phyloP scores from a whole-genome alignment of 1,140 invertebrate species.

The Latrodectus geometricus region DNA sequence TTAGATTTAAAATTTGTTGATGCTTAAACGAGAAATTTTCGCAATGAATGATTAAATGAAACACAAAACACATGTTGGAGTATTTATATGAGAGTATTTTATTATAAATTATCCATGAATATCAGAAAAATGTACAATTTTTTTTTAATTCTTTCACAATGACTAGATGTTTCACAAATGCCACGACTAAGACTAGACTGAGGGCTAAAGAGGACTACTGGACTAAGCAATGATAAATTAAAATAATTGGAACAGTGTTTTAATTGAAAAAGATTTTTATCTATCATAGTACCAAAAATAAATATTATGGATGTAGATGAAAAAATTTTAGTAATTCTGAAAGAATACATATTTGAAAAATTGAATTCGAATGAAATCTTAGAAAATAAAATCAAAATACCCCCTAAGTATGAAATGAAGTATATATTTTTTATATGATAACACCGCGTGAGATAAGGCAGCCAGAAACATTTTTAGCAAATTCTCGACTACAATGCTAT shows the following conservation, averaged over 20 bases:
- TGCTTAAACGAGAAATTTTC: too few relatives aligned
- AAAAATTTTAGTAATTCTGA: neutral
- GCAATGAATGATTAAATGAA: neutral
- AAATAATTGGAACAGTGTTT: neutral
- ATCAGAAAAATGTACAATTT: neutral
- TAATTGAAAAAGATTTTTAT: neutral
- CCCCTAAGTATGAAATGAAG: neutral
- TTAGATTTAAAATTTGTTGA: too few relatives aligned
- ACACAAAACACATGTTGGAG: neutral
- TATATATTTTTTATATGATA: neutral
- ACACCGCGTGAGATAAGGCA: neutral
- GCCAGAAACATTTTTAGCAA: neutral
- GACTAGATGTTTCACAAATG: slow-evolving; percentile 32
- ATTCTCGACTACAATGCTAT: too few relatives aligned
- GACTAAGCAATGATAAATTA: slow-evolving; percentile 19
- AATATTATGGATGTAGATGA: neutral
- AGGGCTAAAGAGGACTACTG: slow-evolving; percentile 20
- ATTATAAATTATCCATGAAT: neutral
- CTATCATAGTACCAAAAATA: neutral
- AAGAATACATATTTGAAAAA: neutral
- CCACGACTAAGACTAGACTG: slow-evolving; percentile 20
- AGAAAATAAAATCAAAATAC: neutral
- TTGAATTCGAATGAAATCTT: neutral
- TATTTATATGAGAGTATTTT: neutral
- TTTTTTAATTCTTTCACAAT: neutral